A percentile compares a stretch with the other conserved stretches of the same genome.
phyloP scores from a whole-genome alignment of 1,140 invertebrate genomes.

The Odontomachus brunneus region DNA sequence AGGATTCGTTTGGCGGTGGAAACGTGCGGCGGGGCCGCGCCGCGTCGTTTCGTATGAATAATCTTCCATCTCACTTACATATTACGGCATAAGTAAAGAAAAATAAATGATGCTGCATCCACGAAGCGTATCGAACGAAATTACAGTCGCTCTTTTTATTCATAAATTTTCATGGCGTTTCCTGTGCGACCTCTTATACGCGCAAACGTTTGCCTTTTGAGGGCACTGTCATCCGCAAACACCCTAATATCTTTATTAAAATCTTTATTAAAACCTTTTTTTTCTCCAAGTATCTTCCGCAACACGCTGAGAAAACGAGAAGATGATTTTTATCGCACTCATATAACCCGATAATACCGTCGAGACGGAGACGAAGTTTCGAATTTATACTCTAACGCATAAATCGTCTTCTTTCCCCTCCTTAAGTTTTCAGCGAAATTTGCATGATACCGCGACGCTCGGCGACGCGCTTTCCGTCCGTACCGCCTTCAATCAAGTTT shows the following conservation, averaged over 20 bases:
- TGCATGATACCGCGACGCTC: not conserved
- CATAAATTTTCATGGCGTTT: not conserved
- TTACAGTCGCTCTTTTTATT: not conserved
- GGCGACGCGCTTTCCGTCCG: too few species aligned
- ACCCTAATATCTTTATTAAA: not conserved
- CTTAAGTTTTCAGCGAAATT: slow-evolving; percentile 5
- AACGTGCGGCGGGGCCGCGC: not conserved
- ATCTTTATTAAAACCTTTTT: too few species aligned
- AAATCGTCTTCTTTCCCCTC: not conserved
- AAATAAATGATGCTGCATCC: not conserved
- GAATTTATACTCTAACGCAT: not conserved
- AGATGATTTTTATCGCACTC: not conserved
- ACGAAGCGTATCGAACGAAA: too few species aligned
- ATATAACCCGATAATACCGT: not conserved
- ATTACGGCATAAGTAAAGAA: not conserved
- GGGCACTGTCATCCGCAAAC: not conserved
- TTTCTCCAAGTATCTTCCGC: not conserved
- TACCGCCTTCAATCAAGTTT: not conserved
- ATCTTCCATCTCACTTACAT: not conserved
- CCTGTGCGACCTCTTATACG: not conserved
- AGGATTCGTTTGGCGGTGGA: too few species aligned
- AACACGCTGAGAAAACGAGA: not conserved
- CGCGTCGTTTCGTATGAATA: not conserved
- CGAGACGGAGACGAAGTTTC: not conserved
- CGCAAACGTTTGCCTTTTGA: too few species aligned